Evolutionary conservation across 1,140 invertebrate genomes (phyloP), one percentile per base, ranked within the genome.

Genomic region (Tetragnatha versicolor): DNA sequence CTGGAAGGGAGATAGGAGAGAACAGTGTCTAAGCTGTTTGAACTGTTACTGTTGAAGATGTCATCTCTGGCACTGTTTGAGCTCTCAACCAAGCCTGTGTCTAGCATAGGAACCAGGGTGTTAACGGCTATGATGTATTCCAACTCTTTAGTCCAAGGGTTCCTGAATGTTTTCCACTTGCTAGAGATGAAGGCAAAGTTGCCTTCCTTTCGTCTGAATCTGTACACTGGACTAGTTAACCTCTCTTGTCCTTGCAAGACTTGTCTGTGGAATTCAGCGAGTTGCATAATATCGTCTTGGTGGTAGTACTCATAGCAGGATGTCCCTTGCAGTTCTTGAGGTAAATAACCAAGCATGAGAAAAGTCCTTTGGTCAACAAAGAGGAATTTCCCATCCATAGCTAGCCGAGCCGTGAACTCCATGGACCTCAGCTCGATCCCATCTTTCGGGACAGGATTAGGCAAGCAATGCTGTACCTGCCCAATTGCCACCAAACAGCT

Each of bases 251-350:
- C 25, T 68, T 79, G 76, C 10, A 81, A 47, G 47, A 81, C 80
- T 76, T 90, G 88, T 89, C 95, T 93, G 85, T 97, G 95, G 60
- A 92, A 90, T 82, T 95, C 91, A 27, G 93, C 92, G 69, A 98
- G 87, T 7, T 90, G 88, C 17, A 89, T 86, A 77, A 97, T 92
- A 84, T 97, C 95, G 58, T 94, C 92, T 69, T 91, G 91, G 83
- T 93, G 91, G 83, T 93, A 95, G 87, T 96, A 96, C 85, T 97
- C 95, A 85, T 97, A 97, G 88, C 97, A 92, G 82, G 93, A 96
- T 1, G 94, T 95, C 9, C 95, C 95, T 17, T 97, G 86, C 27
- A 98, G 86, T 87, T 98, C 95, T 87, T 98, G 96, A 2, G 95
- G 95, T 63, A 97, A 87, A 87, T 94, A 97, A 6, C 95, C 95